Conservation (phyloP, 2,888 invertebrate genomes). For the Xylophagus ater region DNA sequence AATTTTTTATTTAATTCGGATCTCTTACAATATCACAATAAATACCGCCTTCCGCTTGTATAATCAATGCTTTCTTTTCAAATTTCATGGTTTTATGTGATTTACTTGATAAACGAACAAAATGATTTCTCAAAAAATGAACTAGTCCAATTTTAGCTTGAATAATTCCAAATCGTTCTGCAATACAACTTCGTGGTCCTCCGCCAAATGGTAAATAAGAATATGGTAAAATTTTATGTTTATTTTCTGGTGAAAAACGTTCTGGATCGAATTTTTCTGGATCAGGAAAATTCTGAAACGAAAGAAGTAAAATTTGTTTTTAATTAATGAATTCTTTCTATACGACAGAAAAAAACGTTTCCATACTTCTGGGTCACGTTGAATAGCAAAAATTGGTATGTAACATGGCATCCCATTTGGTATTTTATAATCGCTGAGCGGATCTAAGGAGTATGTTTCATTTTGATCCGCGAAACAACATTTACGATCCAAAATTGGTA, state of each 20-base stretch:
- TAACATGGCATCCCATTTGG: conserved; percentile 21
- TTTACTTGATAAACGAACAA: conserved; percentile 26
- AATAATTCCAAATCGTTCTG: conserved; percentile 34
- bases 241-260: conserved; percentile 33
- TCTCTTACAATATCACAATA: conserved; percentile 23
- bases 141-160: conserved; percentile 36
- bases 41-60: conserved; percentile 33
- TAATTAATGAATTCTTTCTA: conserved; percentile 3
- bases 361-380: conserved; percentile 20
- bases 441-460: conserved; percentile 18
- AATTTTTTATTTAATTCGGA: no score
- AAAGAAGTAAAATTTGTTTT: conserved; percentile 1
- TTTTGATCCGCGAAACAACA: conserved; percentile 13
- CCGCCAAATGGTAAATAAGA: conserved; percentile 38
- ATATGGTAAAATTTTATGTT: conserved; percentile 28
- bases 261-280: conserved; percentile 36
- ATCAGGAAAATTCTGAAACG: conserved; percentile 30
- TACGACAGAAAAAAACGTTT: background rate
- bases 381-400: conserved; percentile 19
- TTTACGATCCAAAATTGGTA: conserved; percentile 32
- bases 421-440: conserved; percentile 18
- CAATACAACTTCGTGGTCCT: conserved; percentile 38
- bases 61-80: conserved; percentile 30
- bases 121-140: conserved; percentile 32
- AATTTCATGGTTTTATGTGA: conserved; percentile 28